phyloP scores from a whole-genome alignment of 2,113 vertebrate species.

The Pogona vitticeps region DNA sequence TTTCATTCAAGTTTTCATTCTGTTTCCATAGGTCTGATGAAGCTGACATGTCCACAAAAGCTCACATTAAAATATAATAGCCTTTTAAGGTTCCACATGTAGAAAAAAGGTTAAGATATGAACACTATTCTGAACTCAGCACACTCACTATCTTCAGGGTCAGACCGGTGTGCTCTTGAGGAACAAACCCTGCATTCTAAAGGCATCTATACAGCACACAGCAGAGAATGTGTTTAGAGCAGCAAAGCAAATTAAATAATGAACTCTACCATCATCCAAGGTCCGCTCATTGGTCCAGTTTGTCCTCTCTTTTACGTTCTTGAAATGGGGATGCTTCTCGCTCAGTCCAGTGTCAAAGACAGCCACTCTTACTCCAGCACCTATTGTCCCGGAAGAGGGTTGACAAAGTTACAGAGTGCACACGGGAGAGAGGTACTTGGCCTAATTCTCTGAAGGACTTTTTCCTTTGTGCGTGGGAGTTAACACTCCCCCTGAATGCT shows the following conservation, averaged over 20 bases:
- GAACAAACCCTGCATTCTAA: not conserved
- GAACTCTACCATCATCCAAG: constrained; percentile 90
- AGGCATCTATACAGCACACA: not conserved
- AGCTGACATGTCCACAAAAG: too few relatives aligned
- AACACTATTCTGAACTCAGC: too few relatives aligned
- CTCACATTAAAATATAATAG: too few relatives aligned
- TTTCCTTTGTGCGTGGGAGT: not conserved
- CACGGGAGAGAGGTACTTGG: not conserved
- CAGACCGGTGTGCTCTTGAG: not conserved
- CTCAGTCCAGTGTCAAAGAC: constrained; percentile 98
- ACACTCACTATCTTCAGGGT: not conserved
- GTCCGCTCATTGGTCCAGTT: constrained; percentile 99
- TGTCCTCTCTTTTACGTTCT: constrained; percentile 97
- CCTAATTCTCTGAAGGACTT: not conserved
- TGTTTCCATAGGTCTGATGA: too few relatives aligned
- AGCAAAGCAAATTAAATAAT: not conserved
- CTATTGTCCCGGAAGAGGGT: constrained; percentile 63
- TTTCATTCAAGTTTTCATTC: too few relatives aligned
- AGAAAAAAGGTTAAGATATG: too few relatives aligned
- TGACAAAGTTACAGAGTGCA: fast-evolving
- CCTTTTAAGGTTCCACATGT: too few relatives aligned
- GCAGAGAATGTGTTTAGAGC: not conserved
- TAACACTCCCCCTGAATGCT: not conserved
- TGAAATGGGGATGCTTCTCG: constrained; percentile 98
- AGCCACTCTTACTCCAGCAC: constrained; percentile 93